These are phyloP conservation scores for Druon quercuslanigerum DNA, from an alignment of 1,140 invertebrate species.

Conservation along the genomic window DNA sequence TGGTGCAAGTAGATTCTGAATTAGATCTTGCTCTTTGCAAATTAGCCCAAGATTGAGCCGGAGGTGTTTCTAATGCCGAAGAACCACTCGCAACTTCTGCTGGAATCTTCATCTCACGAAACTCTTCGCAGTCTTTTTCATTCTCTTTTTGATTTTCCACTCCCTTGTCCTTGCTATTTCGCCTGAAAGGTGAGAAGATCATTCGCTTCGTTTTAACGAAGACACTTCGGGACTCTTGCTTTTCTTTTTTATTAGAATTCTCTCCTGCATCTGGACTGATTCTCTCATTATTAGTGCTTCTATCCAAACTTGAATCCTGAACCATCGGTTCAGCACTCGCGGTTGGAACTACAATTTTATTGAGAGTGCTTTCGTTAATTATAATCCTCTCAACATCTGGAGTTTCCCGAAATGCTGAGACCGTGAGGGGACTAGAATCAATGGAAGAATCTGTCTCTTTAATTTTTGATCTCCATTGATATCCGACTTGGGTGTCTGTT, in stretches of 20 bases:
- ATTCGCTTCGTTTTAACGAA: conserved; percentile 87
- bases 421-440: conserved; percentile 33
- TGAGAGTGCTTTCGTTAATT: conserved; percentile 61
- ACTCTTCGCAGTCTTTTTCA: background rate
- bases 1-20: conserved; percentile 1
- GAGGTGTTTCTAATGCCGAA: background rate
- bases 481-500: conserved; percentile 56
- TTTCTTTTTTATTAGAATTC: conserved; percentile 44
- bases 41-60: conserved; percentile 5
- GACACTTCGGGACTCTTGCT: conserved; percentile 68
- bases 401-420: conserved; percentile 38
- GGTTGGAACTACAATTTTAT: conserved; percentile 64
- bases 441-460: conserved; percentile 6
- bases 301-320: conserved; percentile 53
- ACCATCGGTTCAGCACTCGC: conserved; percentile 45
- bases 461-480: conserved; percentile 41
- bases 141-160: background rate
- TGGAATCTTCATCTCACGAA: conserved; percentile 35
- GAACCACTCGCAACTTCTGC: background rate
- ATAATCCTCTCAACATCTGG: conserved; percentile 55
- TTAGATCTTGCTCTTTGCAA: conserved; percentile 33
- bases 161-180: conserved; percentile 59
- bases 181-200: conserved; percentile 83
- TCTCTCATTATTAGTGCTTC: conserved; percentile 43
- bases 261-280: conserved; percentile 14